A percentile compares a stretch with the other conserved stretches of the same genome.
These are phyloP conservation scores for Limnodromus scolopaceus DNA, from an alignment of 2,797 vertebrate genomes.

Conservation along the genomic window DNA sequence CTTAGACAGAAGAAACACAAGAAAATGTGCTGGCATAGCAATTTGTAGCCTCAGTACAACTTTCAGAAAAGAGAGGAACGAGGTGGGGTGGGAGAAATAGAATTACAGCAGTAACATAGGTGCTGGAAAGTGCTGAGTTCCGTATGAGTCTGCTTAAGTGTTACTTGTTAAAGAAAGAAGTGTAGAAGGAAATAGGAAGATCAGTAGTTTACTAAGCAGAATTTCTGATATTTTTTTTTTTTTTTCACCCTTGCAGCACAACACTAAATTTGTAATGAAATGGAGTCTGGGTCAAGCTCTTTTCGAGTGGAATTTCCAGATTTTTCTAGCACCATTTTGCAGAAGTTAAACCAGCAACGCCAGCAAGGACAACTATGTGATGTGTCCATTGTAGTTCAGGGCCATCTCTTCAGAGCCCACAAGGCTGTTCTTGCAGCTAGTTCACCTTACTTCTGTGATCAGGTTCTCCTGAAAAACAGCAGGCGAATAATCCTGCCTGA, in stretches of 20 bases:
- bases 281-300: conserved; percentile 86
- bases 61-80: not conserved
- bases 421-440: conserved; percentile 89
- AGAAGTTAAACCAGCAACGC: conserved; percentile 89
- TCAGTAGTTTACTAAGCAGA: not conserved
- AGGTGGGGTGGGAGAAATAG: not conserved
- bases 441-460: conserved; percentile 90
- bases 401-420: conserved; percentile 88
- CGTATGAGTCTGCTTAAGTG: not conserved
- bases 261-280: conserved; percentile 79
- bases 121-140: not conserved
- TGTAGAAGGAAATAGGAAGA: not conserved
- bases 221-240: not conserved
- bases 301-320: conserved; percentile 90
- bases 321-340: conserved; percentile 87
- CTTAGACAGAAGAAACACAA: not conserved
- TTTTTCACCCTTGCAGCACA: conserved; percentile 61
- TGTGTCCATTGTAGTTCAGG: conserved; percentile 87
- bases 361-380: conserved; percentile 88
- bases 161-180: not conserved
- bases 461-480: conserved; percentile 89
- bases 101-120: not conserved
- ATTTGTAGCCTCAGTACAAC: not conserved
- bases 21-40: not conserved
- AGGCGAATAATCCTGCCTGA: conserved; percentile 86